Base-by-base conservation (phyloP, 2,797 vertebrate genomes). In the Etheostoma nigrum region DNA sequence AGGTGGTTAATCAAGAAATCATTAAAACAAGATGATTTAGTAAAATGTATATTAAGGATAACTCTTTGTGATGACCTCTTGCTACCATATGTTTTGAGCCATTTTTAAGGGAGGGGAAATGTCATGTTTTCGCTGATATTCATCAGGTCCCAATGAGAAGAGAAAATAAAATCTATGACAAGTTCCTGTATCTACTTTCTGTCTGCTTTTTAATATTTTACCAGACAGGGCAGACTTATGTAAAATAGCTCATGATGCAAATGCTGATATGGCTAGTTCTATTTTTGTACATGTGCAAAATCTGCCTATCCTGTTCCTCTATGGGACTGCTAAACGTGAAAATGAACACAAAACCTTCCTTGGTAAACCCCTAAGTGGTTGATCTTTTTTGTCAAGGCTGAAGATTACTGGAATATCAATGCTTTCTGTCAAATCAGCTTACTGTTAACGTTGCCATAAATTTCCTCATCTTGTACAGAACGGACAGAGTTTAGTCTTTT, bases 161-260 rank as follows among this genome's bases (percentile, higher is more conserved):
- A 70, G 48, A 72, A 84, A 64, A 15, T 5, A 30, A 3, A 44
- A 59, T 30, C 16, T 8, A 27, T 52, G n/a, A 40, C 12, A 57
- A 53, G 44, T 88, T 87, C 78, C 71, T 59, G 7, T 59, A 85
- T 86, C 62, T 25, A 61, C 64, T 87, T 77, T 86, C 69, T 49
- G 14, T 75, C 5, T 73, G 54, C 60, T 40, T 48, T 64, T 48
- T 30, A 49, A 58, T 44, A 69, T 61, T 57, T 64, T 3, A 44
- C 33, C 10, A 60, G 14, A 27, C 6, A 65, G 36, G 36, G 10
- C 10, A 40, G 36, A 40, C 36, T 40, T 40, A 40, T 12, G 3
- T 57, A 11, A 73, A 76, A 53, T 10, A 18, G 25, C 25, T 66
- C 18, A 33, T 2, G 30, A 63, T 36, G 4, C 16, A 36, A 19